Conservation (phyloP, 2,888 invertebrate genomes). For the Heliconius charithonia region DNA sequence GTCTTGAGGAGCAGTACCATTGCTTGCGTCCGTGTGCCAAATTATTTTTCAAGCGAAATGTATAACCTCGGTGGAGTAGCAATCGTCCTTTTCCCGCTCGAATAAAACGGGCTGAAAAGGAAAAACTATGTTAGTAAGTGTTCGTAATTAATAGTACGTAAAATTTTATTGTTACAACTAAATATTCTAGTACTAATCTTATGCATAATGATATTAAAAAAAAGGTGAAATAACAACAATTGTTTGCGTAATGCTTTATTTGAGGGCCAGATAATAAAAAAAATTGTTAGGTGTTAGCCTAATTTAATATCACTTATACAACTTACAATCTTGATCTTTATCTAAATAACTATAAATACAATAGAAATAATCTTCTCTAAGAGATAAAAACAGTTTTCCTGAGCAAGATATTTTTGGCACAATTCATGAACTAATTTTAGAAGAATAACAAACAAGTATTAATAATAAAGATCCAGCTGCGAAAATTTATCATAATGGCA, state of each 20-base stretch:
- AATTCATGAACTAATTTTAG: constrained; percentile 41
- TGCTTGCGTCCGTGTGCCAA: constrained; percentile 81
- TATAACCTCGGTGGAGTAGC: constrained; percentile 77
- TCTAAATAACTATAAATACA: constrained; percentile 34
- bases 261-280: constrained; percentile 18
- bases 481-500: constrained; percentile 42
- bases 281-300: constrained; percentile 15
- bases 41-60: constrained; percentile 80
- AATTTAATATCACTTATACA: constrained; percentile 37
- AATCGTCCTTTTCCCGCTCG: constrained; percentile 78
- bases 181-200: not conserved
- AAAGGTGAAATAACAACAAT: constrained; percentile 31
- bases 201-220: not conserved
- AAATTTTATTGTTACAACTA: constrained; percentile 20
- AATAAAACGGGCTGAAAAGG: constrained; percentile 75
- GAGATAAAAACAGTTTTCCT: constrained; percentile 39
- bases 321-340: constrained; percentile 25
- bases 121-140: constrained; percentile 46
- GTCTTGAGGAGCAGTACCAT: constrained; percentile 80
- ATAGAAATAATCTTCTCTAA: constrained; percentile 44
- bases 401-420: constrained; percentile 54
- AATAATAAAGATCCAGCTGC: constrained; percentile 8
- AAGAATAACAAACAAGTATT: constrained; percentile 45
- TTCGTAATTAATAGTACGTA: constrained; percentile 8
- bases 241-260: constrained; percentile 33